These are phyloP conservation scores for Sceloporus undulatus DNA, from an alignment of 2,113 vertebrate species.

Conservation along the genomic window DNA sequence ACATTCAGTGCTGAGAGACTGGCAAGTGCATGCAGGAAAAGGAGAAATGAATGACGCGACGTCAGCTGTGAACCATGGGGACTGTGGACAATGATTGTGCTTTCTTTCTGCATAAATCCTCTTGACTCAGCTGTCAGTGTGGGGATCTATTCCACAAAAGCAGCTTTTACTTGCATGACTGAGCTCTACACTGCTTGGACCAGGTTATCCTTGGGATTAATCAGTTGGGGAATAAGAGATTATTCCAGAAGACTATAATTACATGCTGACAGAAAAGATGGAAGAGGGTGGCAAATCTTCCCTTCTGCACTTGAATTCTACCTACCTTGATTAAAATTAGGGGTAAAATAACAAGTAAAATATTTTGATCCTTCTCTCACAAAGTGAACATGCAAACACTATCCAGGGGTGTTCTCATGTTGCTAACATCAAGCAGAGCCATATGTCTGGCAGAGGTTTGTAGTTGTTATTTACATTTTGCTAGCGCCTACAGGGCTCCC, in stretches of 20 bases:
- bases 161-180: constrained; percentile 65
- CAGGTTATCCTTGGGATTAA: constrained; percentile 58
- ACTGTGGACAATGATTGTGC: constrained; percentile 62
- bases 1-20: constrained; percentile 75
- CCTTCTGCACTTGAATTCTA: constrained; percentile 22
- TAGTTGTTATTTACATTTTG: constrained; percentile 26
- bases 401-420: neutral
- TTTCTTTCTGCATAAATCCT: constrained; percentile 77
- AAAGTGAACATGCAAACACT: neutral
- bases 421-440: neutral
- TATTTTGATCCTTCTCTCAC: neutral
- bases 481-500: constrained; percentile 17
- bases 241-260: constrained; percentile 37
- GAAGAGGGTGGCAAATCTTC: neutral
- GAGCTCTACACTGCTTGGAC: constrained; percentile 48
- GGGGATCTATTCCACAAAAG: constrained; percentile 64
- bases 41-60: constrained; percentile 61
- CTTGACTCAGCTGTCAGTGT: constrained; percentile 71
- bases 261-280: neutral
- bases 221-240: constrained; percentile 33
- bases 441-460: constrained; percentile 19
- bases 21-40: constrained; percentile 68
- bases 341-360: neutral
- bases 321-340: constrained; percentile 23
- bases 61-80: constrained; percentile 65